Evolutionary conservation across 2,797 vertebrate genomes (phyloP).

Genomic region (Hapalemur alaotrensis): DNA sequence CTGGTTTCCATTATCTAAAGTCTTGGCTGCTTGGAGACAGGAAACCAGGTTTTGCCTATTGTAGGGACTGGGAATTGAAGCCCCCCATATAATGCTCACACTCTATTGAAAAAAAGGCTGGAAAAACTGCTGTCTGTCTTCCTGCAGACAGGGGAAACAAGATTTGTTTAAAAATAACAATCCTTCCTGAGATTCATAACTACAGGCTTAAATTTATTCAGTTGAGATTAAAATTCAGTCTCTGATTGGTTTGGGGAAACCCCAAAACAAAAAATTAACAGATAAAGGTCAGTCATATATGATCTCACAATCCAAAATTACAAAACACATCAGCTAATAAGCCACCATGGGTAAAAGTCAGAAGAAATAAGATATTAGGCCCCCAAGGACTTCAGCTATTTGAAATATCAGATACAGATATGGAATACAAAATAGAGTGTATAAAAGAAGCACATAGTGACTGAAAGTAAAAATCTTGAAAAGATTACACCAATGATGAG

Average conservation of each 20-base stretch:
- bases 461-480: neutral
- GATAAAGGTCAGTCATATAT: neutral
- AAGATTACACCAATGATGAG: neutral
- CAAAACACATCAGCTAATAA: neutral
- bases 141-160: neutral
- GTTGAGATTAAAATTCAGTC: slow-evolving; percentile 4
- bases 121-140: neutral
- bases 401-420: neutral
- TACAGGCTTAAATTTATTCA: neutral
- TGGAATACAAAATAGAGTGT: neutral
- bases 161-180: slow-evolving; percentile 4
- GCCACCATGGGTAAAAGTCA: neutral
- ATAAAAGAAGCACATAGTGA: neutral
- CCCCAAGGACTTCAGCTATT: neutral
- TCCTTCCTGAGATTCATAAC: neutral
- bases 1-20: neutral
- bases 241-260: neutral
- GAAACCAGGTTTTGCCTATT: neutral
- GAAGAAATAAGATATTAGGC: neutral
- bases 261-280: slow-evolving; percentile 19
- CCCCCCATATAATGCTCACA: neutral
- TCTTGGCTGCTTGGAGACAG: neutral
- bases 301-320: neutral
- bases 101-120: neutral
- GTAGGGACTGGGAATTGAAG: neutral